Conservation (phyloP, 2,797 vertebrate species). For the Phrynocephalus guinanensis region DNA sequence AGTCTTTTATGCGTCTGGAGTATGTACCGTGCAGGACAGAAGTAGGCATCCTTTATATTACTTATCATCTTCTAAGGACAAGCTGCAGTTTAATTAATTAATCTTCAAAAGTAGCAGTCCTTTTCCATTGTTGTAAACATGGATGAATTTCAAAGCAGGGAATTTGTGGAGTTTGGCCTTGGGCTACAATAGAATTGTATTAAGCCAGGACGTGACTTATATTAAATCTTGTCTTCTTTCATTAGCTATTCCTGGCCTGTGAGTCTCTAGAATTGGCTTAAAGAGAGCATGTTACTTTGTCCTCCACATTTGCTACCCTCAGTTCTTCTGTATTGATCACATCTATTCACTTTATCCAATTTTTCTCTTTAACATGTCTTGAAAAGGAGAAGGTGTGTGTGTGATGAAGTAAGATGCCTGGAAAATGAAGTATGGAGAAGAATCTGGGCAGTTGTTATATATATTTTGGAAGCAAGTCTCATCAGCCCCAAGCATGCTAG, state of each 20-base stretch:
- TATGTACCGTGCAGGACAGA: background rate
- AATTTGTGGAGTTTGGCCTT: background rate
- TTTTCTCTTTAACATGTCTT: background rate
- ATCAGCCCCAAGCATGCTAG: background rate
- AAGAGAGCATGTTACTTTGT: background rate
- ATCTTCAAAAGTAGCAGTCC: background rate
- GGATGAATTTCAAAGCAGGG: background rate
- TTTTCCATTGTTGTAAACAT: background rate
- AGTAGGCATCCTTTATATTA: constrained; percentile 2
- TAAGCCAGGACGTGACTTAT: background rate
- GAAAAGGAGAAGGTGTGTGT: background rate
- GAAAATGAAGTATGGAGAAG: background rate
- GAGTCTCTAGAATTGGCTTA: background rate
- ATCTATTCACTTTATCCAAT: background rate
- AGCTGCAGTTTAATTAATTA: background rate
- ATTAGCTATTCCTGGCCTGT: background rate
- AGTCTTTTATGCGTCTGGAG: constrained; percentile 1
- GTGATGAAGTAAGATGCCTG: background rate
- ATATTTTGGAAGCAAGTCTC: background rate
- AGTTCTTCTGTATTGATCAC: background rate
- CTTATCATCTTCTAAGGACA: constrained; percentile 29
- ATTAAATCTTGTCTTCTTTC: background rate
- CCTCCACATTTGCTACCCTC: background rate
- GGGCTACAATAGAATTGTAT: background rate
- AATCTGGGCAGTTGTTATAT: background rate